These are phyloP conservation scores for Pollimyrus isidori DNA, from an alignment of 2,113 vertebrate species.

Conservation along the genomic window DNA sequence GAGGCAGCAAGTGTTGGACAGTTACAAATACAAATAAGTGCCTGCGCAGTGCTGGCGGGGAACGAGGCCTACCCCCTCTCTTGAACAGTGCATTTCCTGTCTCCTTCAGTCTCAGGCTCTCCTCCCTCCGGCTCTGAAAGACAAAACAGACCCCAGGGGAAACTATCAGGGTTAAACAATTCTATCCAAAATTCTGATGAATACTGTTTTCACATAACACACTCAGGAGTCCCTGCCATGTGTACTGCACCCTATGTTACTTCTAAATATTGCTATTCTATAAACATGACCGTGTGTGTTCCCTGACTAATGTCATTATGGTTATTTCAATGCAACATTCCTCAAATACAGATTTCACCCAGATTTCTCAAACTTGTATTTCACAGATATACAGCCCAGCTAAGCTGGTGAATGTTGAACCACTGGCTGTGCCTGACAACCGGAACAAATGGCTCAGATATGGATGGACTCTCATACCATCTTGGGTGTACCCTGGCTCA, in stretches of 20 bases:
- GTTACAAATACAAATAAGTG: neutral
- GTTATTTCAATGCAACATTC: neutral
- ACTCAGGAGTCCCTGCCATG: neutral
- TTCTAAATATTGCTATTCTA: neutral
- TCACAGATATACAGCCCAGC: neutral
- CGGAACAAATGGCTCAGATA: neutral
- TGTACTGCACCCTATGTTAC: neutral
- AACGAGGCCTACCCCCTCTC: conserved; percentile 65
- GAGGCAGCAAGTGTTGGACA: neutral
- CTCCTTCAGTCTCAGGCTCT: conserved; percentile 77
- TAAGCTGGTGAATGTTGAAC: neutral
- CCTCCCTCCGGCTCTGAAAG: conserved; percentile 74
- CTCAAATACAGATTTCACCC: neutral
- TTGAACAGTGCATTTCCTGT: conserved; percentile 84
- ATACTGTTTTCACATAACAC: neutral
- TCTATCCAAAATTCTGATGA: neutral
- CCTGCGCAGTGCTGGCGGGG: neutral
- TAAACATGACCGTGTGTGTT: neutral
- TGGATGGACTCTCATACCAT: neutral
- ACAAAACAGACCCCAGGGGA: conserved; percentile 21
- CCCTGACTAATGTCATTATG: neutral
- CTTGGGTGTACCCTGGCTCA: neutral
- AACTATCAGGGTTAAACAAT: neutral
- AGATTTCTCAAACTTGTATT: neutral
- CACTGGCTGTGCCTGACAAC: neutral